phyloP scores from a whole-genome alignment of 1,140 invertebrate genomes.

The Drosophila lini region DNA sequence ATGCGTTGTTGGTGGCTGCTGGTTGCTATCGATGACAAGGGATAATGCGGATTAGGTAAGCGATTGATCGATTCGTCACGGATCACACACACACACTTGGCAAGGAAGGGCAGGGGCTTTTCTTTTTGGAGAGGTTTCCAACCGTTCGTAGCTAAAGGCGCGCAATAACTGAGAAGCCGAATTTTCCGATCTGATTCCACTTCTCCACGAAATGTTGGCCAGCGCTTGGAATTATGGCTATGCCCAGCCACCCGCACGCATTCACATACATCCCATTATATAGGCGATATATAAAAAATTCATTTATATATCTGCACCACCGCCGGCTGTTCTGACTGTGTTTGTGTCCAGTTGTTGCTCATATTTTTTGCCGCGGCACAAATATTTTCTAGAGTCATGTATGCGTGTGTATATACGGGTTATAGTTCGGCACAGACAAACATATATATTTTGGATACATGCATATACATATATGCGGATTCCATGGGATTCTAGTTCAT shows the following conservation, averaged over 20 bases:
- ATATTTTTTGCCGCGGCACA: conserved; percentile 68
- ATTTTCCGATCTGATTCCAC: conserved; percentile 51
- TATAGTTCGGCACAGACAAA: conserved; percentile 7
- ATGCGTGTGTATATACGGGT: conserved; percentile 26
- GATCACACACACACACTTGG: conserved; percentile 37
- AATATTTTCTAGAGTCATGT: conserved; percentile 38
- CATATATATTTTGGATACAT: conserved; percentile 13
- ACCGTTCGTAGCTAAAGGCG: conserved; percentile 80
- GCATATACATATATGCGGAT: conserved; percentile 39
- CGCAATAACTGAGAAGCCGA: conserved; percentile 74
- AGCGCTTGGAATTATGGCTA: conserved; percentile 71
- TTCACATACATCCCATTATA: conserved; percentile 27
- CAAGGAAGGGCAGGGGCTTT: conserved; percentile 6
- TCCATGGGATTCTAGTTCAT: conserved; percentile 50
- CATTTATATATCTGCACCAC: conserved; percentile 19
- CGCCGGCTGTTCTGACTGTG: conserved; percentile 29
- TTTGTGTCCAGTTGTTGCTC: conserved; percentile 73
- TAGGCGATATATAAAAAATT: conserved; percentile 44
- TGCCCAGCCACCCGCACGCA: conserved; percentile 41
- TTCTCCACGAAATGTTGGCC: conserved; percentile 76
- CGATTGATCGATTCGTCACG: conserved; percentile 15
- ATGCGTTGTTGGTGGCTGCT: conserved; percentile 46
- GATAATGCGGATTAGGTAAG: conserved; percentile 29
- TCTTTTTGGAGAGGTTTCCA: conserved; percentile 28
- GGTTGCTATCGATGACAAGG: conserved; percentile 35